Conservation (phyloP, 1,140 invertebrate species). For the Limonius californicus region DNA sequence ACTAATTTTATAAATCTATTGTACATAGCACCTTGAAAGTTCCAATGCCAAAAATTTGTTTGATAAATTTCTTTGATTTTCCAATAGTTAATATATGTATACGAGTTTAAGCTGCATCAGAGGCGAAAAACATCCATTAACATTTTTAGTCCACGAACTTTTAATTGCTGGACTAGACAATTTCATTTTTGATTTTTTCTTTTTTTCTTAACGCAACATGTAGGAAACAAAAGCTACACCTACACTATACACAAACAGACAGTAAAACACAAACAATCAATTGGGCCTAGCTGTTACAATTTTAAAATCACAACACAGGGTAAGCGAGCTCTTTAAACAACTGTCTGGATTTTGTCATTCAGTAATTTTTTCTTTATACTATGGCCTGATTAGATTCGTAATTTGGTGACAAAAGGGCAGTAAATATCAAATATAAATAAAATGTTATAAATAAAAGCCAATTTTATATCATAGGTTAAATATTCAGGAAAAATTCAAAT, state of each 20-base stretch:
- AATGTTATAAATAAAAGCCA: too few species aligned
- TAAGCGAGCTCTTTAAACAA: background rate
- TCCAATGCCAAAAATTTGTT: background rate
- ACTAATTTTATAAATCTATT: slow-evolving; percentile 1
- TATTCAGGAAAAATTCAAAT: too few species aligned
- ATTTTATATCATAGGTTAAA: too few species aligned
- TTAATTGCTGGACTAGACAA: background rate
- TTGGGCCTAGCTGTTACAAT: background rate
- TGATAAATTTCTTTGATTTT: too few species aligned
- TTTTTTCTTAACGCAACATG: background rate
- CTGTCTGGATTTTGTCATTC: background rate
- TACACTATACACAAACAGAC: background rate
- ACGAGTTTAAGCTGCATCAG: too few species aligned
- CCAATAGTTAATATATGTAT: too few species aligned
- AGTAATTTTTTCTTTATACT: too few species aligned
- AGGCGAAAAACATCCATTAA: too few species aligned
- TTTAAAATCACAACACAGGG: background rate
- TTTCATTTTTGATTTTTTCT: background rate
- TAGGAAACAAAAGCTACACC: background rate
- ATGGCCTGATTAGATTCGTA: too few species aligned
- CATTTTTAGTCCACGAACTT: background rate
- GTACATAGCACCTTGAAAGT: slow-evolving; percentile 2
- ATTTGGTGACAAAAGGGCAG: too few species aligned
- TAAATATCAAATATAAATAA: too few species aligned
- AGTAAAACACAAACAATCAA: background rate